These are phyloP conservation scores for Mesembrinibis cayennensis DNA, from an alignment of 2,113 vertebrate genomes.

Conservation along the genomic window DNA sequence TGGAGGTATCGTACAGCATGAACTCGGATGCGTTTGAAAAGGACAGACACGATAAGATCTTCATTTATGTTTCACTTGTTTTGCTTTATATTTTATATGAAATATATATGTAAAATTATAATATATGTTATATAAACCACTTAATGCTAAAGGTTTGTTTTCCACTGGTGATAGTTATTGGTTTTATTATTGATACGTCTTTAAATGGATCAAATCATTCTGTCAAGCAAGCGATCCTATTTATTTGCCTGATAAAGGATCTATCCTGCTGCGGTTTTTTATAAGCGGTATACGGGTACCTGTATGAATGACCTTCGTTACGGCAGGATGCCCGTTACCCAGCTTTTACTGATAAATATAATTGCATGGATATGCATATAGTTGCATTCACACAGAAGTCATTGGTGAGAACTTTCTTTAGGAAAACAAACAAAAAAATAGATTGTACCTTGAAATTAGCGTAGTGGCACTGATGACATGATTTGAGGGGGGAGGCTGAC, in stretches of 20 bases:
- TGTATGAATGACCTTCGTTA: background rate
- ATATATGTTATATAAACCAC: background rate
- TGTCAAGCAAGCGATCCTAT: background rate
- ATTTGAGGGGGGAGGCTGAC: background rate
- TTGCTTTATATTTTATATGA: background rate
- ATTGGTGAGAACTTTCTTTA: background rate
- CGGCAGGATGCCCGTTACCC: background rate
- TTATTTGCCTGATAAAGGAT: background rate
- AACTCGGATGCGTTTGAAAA: background rate
- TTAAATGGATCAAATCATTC: background rate
- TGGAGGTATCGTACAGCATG: constrained; percentile 79
- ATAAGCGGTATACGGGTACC: background rate
- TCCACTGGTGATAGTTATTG: background rate
- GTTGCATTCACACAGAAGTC: background rate
- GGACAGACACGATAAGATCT: background rate
- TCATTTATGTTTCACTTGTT: background rate
- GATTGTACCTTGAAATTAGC: background rate
- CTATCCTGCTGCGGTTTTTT: background rate
- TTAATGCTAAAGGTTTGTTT: background rate
- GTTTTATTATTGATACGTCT: background rate
- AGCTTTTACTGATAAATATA: background rate
- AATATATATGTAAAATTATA: background rate
- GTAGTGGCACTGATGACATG: background rate
- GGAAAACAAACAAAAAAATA: background rate
- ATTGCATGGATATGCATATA: too few species aligned